Conservation (phyloP, 2,888 invertebrate species). For the Sipha maydis region DNA sequence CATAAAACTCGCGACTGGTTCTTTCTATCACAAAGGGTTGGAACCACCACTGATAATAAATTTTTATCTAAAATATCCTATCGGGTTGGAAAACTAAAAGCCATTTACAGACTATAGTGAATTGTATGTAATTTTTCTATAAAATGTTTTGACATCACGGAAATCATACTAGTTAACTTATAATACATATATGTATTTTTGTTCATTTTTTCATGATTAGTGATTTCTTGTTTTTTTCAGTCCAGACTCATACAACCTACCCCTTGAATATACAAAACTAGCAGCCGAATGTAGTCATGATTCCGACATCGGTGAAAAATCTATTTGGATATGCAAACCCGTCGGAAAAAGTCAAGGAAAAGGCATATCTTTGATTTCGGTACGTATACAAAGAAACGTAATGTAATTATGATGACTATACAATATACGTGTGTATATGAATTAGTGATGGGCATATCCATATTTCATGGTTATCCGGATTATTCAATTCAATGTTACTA, state of each 20-base stretch:
- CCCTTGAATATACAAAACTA: constrained; percentile 84
- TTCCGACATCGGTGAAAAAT: constrained; percentile 69
- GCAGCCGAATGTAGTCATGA: constrained; percentile 79
- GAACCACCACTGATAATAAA: not conserved
- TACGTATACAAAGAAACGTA: constrained; percentile 67
- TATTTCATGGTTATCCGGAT: no score
- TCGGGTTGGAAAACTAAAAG: constrained; percentile 28
- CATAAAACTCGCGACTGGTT: constrained; percentile 38
- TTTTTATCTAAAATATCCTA: constrained; percentile 32
- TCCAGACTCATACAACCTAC: constrained; percentile 83
- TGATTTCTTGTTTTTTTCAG: constrained; percentile 69
- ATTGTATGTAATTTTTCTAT: not conserved
- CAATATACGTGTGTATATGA: no score
- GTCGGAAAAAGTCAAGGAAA: constrained; percentile 86
- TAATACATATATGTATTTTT: not conserved
- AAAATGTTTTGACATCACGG: constrained; percentile 18
- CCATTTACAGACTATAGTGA: constrained; percentile 25
- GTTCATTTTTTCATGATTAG: not conserved
- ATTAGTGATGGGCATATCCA: no score
- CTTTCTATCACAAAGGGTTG: not conserved
- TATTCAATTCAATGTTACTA: no score
- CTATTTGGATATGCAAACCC: constrained; percentile 89
- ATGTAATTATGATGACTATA: no score
- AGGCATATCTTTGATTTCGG: constrained; percentile 85
- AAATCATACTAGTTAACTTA: constrained; percentile 10